These are phyloP conservation scores for Stigmatopora argus DNA, from an alignment of 2,113 vertebrate genomes.

Conservation along the genomic window DNA sequence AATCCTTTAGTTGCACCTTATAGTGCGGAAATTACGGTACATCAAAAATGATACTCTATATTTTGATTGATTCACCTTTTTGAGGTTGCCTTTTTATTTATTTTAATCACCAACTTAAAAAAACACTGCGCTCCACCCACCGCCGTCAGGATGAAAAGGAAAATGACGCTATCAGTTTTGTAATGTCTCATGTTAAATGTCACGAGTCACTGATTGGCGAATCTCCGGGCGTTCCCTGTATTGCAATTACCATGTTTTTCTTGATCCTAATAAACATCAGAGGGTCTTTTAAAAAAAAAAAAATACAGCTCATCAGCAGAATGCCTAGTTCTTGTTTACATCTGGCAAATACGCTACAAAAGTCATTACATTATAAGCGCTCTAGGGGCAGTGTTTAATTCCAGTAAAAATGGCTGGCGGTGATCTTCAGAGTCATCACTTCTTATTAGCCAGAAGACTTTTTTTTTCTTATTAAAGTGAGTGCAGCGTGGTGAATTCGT, in stretches of 20 bases:
- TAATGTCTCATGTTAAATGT: not conserved
- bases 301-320: not conserved
- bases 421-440: slow-evolving; percentile 5
- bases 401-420: slow-evolving; percentile 7
- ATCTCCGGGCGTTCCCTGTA: not conserved
- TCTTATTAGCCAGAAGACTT: slow-evolving; percentile 5
- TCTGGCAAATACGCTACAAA: slow-evolving; percentile 1
- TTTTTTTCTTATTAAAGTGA: slow-evolving; percentile 3
- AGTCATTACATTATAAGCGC: not conserved
- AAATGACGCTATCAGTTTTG: too few species aligned
- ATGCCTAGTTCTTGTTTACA: not conserved
- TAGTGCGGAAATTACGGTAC: too few species aligned
- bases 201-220: not conserved
- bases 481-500: slow-evolving; percentile 6
- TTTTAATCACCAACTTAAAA: too few species aligned
- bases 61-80: too few species aligned
- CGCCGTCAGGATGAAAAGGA: too few species aligned
- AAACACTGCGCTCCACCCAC: too few species aligned
- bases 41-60: too few species aligned
- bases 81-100: too few species aligned
- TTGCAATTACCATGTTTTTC: not conserved
- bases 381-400: not conserved
- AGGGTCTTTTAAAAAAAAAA: too few species aligned
- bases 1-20: too few species aligned
- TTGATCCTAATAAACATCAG: not conserved